These are phyloP conservation scores for Perizoma affinitatum DNA, from an alignment of 2,888 invertebrate genomes.

Conservation along the genomic window DNA sequence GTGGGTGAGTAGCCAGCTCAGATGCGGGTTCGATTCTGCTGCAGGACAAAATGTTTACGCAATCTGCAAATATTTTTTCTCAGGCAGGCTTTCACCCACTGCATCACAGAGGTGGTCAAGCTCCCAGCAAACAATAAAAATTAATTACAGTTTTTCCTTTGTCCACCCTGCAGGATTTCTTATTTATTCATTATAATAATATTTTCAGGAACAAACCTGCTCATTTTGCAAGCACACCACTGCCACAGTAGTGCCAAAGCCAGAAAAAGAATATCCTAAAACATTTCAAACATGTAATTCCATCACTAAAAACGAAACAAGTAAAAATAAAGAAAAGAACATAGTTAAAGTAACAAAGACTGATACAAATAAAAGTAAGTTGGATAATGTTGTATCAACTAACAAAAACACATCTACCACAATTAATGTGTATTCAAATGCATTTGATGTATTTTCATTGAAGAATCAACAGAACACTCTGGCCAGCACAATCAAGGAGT, in stretches of 20 bases:
- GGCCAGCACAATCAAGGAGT: conserved; percentile 44
- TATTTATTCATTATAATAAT: neutral
- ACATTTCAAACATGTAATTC: conserved; percentile 8
- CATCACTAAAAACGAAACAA: neutral
- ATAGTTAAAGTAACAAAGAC: conserved; percentile 9
- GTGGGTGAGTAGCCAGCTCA: no score
- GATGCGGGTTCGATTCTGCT: no score
- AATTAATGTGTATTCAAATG: conserved; percentile 67
- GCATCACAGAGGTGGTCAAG: no score
- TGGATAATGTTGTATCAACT: conserved; percentile 1
- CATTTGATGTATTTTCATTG: conserved; percentile 67
- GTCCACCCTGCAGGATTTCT: neutral
- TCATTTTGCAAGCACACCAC: conserved; percentile 61
- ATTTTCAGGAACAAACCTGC: conserved; percentile 67
- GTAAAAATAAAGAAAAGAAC: conserved; percentile 17
- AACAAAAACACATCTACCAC: conserved; percentile 29
- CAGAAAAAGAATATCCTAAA: conserved; percentile 41
- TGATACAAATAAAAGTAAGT: conserved; percentile 18
- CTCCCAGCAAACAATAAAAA: no score
- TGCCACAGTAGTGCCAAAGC: conserved; percentile 49
- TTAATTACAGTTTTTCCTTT: no score
- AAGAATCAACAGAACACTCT: conserved; percentile 64
- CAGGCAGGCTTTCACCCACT: no score
- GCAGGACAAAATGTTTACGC: no score
- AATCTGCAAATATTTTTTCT: no score